Conservation (phyloP, 53 echinoderm and acorn worm genomes). For the Hippasteria phrygiana region DNA sequence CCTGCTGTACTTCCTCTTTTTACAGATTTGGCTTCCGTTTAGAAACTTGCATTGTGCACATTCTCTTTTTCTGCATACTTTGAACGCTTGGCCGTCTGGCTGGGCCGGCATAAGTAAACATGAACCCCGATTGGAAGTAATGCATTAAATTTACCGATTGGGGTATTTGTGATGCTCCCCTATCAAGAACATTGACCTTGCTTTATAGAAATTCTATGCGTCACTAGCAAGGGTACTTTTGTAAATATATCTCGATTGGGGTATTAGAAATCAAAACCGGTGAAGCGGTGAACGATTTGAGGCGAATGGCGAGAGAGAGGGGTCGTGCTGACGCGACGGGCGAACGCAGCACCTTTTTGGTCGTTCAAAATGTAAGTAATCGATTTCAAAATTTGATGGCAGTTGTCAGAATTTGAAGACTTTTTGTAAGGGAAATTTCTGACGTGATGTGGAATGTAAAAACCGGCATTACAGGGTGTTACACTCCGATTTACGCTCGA, state of each 20-base stretch:
- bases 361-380: constrained; percentile 34
- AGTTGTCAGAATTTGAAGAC: neutral
- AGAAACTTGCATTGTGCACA: neutral
- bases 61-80: neutral
- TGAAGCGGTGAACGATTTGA: neutral
- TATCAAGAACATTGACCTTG: neutral
- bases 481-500: too few species aligned
- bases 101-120: neutral
- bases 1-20: constrained; percentile 2
- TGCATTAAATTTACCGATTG: neutral
- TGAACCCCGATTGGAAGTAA: neutral
- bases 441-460: neutral
- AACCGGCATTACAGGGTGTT: neutral
- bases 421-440: neutral
- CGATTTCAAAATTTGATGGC: neutral
- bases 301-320: neutral
- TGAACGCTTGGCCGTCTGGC: neutral
- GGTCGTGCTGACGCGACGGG: neutral
- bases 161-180: neutral
- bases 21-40: neutral
- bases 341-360: neutral
- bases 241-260: neutral
- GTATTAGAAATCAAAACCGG: too few species aligned
- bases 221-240: too few species aligned
- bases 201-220: too few species aligned